Conservation (phyloP, 2,888 invertebrate genomes). For the Acanthopleura granulata region DNA sequence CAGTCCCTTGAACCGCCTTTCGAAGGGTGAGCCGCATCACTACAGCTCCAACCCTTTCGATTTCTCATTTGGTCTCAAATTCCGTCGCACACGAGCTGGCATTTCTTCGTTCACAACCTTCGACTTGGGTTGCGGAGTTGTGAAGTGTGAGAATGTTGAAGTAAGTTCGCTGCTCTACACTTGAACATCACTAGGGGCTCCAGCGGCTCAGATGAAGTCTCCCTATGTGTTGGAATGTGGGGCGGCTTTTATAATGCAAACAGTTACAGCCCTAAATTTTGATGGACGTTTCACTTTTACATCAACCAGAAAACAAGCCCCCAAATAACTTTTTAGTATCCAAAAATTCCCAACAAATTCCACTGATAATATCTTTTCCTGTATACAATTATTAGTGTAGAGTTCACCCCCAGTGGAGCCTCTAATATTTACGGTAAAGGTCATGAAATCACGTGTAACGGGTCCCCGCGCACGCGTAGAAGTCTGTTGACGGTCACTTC, state of each 20-base stretch:
- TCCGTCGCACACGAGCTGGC: conserved; percentile 13
- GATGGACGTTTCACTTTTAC: too few relatives aligned
- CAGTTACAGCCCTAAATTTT: too few relatives aligned
- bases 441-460: neutral
- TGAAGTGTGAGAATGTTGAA: neutral
- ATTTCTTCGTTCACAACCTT: neutral
- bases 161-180: neutral
- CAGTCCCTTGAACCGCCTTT: conserved; percentile 37
- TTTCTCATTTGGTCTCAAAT: conserved; percentile 8
- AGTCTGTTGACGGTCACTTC: conserved; percentile 25
- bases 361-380: too few relatives aligned
- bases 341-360: neutral
- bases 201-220: neutral
- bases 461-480: conserved; percentile 26
- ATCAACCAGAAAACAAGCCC: too few relatives aligned
- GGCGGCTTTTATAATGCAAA: too few relatives aligned
- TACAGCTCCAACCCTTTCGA: conserved; percentile 21
- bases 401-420: neutral
- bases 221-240: neutral
- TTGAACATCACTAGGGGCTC: neutral
- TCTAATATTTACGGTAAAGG: neutral
- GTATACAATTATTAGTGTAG: conserved; percentile 2
- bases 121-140: neutral
- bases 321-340: too few relatives aligned
- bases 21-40: conserved; percentile 41